These are phyloP conservation scores for Stylophora pistillata DNA, from an alignment of 64 coral and sea anemone species.

Conservation along the genomic window DNA sequence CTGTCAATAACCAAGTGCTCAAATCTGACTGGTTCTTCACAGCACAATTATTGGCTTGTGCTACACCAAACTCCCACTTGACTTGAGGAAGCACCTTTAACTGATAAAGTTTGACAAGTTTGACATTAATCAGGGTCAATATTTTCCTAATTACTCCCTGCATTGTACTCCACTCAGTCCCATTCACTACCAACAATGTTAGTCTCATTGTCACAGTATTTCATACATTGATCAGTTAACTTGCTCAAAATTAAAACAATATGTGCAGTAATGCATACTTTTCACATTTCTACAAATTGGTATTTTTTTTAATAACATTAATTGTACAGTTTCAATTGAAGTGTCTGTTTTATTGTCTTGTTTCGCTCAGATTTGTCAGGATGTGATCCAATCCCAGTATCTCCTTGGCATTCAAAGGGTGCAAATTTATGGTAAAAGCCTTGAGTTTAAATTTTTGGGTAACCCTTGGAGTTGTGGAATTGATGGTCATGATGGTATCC, in stretches of 20 bases:
- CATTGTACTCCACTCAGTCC: too few species aligned
- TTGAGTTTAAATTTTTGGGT: conserved; percentile 76
- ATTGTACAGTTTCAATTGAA: neutral
- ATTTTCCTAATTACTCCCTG: neutral
- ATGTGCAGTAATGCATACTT: too few species aligned
- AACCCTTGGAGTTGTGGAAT: conserved; percentile 75
- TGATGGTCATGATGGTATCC: conserved; percentile 59
- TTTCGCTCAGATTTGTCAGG: conserved; percentile 50
- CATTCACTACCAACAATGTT: too few species aligned
- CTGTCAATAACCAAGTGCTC: too few species aligned
- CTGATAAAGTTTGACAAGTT: too few species aligned
- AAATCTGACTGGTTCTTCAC: too few species aligned
- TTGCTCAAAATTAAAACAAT: neutral
- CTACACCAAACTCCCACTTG: too few species aligned
- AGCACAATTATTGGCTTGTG: too few species aligned
- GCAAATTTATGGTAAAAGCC: conserved; percentile 53
- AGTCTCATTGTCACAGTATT: neutral
- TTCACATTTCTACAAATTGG: too few species aligned
- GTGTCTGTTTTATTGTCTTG: neutral
- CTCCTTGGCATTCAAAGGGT: conserved; percentile 42
- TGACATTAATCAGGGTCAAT: too few species aligned
- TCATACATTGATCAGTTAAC: neutral
- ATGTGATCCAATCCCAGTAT: conserved; percentile 51
- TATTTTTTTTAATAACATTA: too few species aligned
- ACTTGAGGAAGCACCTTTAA: too few species aligned